Conservation (phyloP, 2,888 invertebrate species). For the Yponomeuta malinellus region DNA sequence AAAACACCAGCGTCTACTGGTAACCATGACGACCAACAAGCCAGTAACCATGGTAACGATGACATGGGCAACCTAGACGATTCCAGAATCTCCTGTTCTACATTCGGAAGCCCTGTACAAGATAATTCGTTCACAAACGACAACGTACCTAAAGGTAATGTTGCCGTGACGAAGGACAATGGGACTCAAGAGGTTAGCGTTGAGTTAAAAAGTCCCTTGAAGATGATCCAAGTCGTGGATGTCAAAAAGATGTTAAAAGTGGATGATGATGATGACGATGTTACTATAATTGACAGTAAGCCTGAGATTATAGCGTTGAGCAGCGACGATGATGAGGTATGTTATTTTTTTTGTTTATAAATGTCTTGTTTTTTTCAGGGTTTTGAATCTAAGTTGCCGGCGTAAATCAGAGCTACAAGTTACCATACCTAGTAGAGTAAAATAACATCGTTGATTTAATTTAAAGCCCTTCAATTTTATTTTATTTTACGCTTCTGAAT, state of each 20-base stretch:
- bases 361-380: neutral
- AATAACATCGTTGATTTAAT: too few relatives aligned
- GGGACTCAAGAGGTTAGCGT: neutral
- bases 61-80: constrained; percentile 17
- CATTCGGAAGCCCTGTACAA: constrained; percentile 48
- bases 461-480: too few relatives aligned
- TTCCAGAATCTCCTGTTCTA: constrained; percentile 50
- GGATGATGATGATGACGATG: constrained; percentile 46
- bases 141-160: neutral
- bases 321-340: constrained; percentile 61
- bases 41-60: neutral
- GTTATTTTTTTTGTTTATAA: constrained; percentile 18
- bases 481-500: too few relatives aligned
- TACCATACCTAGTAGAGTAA: too few relatives aligned
- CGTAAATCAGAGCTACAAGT: too few relatives aligned
- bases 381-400: too few relatives aligned
- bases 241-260: constrained; percentile 10
- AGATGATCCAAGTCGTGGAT: constrained; percentile 7
- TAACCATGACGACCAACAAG: neutral
- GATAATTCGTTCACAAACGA: constrained; percentile 36
- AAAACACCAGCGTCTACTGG: constrained; percentile 19
- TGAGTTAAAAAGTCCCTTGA: neutral
- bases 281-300: constrained; percentile 52
- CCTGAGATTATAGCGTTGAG: constrained; percentile 61
- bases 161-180: neutral